Evolutionary conservation across 2,797 vertebrate genomes (phyloP).

Genomic region (Benthosema pterotum): DNA sequence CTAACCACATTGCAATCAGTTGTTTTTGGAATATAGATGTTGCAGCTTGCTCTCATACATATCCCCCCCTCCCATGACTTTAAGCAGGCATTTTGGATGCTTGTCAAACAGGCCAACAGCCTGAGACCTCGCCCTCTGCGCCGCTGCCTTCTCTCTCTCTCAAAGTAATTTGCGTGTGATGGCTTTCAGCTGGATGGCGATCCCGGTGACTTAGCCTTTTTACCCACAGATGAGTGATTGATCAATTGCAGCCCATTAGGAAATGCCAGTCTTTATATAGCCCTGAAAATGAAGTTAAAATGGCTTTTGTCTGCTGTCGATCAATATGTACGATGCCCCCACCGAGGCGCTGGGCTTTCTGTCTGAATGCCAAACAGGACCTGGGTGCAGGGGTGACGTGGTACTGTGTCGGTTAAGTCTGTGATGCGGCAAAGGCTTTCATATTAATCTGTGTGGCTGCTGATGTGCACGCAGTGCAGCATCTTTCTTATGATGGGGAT

Average conservation of each 20-base stretch:
- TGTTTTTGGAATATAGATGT: constrained; percentile 55
- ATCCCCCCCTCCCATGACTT: background rate
- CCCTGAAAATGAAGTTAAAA: constrained; percentile 74
- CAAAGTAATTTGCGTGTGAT: constrained; percentile 62
- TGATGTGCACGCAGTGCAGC: no score
- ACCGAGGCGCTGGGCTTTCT: constrained; percentile 49
- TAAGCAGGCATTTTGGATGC: constrained; percentile 32
- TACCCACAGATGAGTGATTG: constrained; percentile 83
- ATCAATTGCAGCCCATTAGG: constrained; percentile 82
- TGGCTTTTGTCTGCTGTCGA: constrained; percentile 68
- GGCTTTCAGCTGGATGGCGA: constrained; percentile 60
- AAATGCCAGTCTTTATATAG: constrained; percentile 75
- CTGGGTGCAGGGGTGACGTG: constrained; percentile 51
- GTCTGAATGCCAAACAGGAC: constrained; percentile 49
- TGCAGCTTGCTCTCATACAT: constrained; percentile 32
- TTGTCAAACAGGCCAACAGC: constrained; percentile 30
- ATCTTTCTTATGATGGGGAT: no score
- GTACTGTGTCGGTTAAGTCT: no score
- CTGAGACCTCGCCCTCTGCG: constrained; percentile 20
- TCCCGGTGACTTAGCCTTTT: constrained; percentile 65
- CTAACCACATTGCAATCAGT: constrained; percentile 61
- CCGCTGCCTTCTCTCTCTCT: constrained; percentile 34
- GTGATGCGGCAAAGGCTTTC: no score
- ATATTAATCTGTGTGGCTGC: no score
- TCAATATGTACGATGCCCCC: constrained; percentile 70